These are phyloP conservation scores for Pteruthius melanotis DNA, from an alignment of 2,113 vertebrate genomes.

Conservation along the genomic window DNA sequence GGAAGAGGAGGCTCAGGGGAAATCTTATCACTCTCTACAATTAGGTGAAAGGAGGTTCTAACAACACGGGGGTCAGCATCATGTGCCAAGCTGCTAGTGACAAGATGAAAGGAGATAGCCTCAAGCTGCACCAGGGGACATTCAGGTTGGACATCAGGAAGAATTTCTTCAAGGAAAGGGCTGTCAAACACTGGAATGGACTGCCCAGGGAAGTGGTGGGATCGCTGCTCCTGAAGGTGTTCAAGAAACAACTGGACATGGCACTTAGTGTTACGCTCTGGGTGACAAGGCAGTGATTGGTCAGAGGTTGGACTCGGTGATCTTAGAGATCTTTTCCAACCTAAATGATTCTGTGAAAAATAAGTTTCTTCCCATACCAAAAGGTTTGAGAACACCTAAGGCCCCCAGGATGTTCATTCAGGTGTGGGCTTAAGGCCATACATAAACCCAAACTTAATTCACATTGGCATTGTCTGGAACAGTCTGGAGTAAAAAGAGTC, in stretches of 20 bases:
- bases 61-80: background rate
- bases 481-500: background rate
- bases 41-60: background rate
- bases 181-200: background rate
- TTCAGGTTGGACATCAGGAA: background rate
- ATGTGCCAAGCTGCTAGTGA: background rate
- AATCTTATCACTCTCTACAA: background rate
- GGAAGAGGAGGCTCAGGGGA: background rate
- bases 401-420: background rate
- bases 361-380: background rate
- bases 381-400: background rate
- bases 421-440: background rate
- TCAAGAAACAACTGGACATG: background rate
- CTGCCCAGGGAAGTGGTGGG: background rate
- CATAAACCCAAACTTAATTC: background rate
- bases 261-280: background rate
- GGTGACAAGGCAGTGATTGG: background rate
- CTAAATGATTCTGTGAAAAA: background rate
- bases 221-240: background rate
- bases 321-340: background rate
- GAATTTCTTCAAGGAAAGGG: background rate
- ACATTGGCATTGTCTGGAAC: background rate
- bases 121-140: background rate
- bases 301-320: background rate
- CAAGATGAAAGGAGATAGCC: background rate